phyloP scores from a whole-genome alignment of 2,888 invertebrate genomes.

The Polymixis flavicincta region DNA sequence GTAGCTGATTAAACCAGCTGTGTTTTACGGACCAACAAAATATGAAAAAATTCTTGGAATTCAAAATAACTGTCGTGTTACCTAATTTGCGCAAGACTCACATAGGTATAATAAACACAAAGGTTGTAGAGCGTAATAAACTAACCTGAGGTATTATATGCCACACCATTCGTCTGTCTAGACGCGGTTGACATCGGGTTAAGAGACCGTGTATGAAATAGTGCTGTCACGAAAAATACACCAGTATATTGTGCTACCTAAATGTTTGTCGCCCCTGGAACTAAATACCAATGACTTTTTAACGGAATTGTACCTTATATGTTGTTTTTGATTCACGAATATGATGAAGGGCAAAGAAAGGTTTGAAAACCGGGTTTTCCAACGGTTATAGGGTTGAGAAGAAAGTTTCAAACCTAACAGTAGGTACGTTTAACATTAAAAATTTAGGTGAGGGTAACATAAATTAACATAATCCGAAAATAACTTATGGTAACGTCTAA shows the following conservation, averaged over 20 bases:
- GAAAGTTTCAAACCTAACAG: background rate
- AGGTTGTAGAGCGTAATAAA: constrained; percentile 48
- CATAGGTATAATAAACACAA: constrained; percentile 37
- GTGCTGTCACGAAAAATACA: constrained; percentile 62
- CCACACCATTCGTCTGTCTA: constrained; percentile 62
- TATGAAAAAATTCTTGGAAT: too few species aligned
- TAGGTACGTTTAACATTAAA: too few species aligned
- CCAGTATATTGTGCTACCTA: constrained; percentile 56
- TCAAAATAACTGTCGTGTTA: background rate
- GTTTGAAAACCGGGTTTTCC: background rate
- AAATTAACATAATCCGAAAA: constrained; percentile 41
- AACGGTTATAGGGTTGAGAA: background rate
- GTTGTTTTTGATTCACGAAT: background rate
- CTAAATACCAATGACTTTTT: constrained; percentile 21
- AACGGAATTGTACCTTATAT: background rate
- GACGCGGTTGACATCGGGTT: constrained; percentile 59
- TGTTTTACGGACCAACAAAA: too few species aligned
- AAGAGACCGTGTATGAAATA: constrained; percentile 68
- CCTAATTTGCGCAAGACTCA: constrained; percentile 11
- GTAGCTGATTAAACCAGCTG: too few species aligned
- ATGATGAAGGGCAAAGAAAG: background rate
- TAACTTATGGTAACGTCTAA: constrained; percentile 17
- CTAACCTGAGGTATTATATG: constrained; percentile 43
- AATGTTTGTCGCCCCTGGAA: constrained; percentile 57
- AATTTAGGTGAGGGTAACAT: background rate